Evolutionary conservation across 2,797 vertebrate genomes (phyloP).

Genomic region (Muraenolepis orangiensis): DNA sequence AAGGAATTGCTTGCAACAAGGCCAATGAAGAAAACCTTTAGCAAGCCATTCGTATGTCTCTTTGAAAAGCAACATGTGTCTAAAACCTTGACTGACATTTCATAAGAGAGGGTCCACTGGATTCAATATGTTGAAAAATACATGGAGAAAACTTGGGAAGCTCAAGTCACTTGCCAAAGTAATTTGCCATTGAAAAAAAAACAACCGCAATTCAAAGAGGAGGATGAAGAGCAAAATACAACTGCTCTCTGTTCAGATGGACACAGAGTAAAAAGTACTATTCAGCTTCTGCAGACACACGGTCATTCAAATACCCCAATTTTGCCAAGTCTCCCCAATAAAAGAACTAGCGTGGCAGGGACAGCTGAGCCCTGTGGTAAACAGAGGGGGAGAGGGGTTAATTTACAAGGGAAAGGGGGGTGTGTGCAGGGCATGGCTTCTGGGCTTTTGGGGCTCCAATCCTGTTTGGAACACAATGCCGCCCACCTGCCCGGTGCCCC

Average conservation of each 20-base stretch:
- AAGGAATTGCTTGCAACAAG: too few relatives aligned
- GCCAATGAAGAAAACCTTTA: too few relatives aligned
- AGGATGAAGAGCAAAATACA: too few relatives aligned
- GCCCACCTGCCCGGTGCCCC: slow-evolving; percentile 2
- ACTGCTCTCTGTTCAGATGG: too few relatives aligned
- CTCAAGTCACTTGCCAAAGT: too few relatives aligned
- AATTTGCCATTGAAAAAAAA: too few relatives aligned
- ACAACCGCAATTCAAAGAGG: too few relatives aligned
- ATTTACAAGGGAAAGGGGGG: background rate
- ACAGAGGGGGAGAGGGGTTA: background rate
- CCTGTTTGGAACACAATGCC: slow-evolving; percentile 8
- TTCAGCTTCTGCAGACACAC: too few relatives aligned
- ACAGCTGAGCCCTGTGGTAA: background rate
- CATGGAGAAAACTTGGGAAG: slow-evolving; percentile 36
- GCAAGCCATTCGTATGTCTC: slow-evolving; percentile 1
- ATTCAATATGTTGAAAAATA: slow-evolving; percentile 52
- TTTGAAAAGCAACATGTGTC: slow-evolving; percentile 25
- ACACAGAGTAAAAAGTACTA: too few relatives aligned
- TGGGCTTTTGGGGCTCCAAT: background rate
- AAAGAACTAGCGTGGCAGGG: background rate
- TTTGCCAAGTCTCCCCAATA: background rate
- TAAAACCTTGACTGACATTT: slow-evolving; percentile 43
- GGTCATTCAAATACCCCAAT: slow-evolving; percentile 8
- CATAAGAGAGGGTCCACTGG: slow-evolving; percentile 41
- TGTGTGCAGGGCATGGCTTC: background rate